Conservation (phyloP, 1,140 invertebrate species). For the Magallana angulata region DNA sequence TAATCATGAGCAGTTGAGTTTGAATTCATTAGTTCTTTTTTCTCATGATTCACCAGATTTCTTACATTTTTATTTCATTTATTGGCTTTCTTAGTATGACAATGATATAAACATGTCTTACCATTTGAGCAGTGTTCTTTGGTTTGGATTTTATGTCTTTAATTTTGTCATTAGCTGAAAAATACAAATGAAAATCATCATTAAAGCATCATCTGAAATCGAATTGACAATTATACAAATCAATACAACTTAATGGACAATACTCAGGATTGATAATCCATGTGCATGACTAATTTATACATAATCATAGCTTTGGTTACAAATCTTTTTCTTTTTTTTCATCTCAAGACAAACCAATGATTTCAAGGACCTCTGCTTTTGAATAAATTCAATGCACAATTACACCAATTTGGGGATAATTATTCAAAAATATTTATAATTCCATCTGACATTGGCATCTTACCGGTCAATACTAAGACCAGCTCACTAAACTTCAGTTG, state of each 20-base stretch:
- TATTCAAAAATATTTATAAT: no score
- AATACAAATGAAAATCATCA: conserved; percentile 76
- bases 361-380: not conserved
- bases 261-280: not conserved
- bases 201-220: not conserved
- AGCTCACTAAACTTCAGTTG: no score
- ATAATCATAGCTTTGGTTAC: not conserved
- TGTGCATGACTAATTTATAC: not conserved
- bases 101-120: conserved; percentile 81
- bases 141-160: conserved; percentile 92
- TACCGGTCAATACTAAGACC: no score
- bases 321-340: not conserved
- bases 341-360: not conserved
- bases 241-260: not conserved
- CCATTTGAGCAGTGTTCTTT: conserved; percentile 93
- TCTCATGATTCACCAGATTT: no score
- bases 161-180: conserved; percentile 90
- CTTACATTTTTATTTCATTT: no score
- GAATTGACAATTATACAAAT: not conserved
- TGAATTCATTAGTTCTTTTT: no score
- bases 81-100: no score
- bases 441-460: no score
- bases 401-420: no score
- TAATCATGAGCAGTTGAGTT: no score
- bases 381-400: not conserved